A percentile compares a stretch with the other conserved stretches of the same genome.
Conservation (phyloP, 2,113 vertebrate genomes). For the Tricholaema leucomelas region DNA sequence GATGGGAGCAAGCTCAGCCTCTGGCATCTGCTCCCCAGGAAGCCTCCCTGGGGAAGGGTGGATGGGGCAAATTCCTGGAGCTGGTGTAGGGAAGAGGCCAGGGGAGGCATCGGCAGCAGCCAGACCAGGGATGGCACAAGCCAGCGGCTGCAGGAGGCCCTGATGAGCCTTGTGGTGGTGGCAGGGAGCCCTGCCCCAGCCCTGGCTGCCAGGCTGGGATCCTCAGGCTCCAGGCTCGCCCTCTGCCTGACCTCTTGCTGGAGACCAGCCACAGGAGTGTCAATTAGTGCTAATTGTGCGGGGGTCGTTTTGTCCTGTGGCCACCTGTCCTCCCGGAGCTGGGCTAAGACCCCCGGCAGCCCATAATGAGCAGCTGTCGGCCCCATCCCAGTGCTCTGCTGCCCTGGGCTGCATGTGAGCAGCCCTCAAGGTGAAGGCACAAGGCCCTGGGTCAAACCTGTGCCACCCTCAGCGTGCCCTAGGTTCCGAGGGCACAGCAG, state of each 20-base stretch:
- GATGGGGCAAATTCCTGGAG: not conserved
- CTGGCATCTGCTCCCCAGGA: slow-evolving; percentile 12
- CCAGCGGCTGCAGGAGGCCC: not conserved
- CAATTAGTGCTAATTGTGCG: slow-evolving; percentile 67
- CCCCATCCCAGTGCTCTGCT: accelerated
- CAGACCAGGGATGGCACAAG: not conserved
- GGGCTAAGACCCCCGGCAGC: not conserved
- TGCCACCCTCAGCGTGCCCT: not conserved
- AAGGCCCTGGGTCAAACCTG: not conserved
- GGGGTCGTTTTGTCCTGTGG: not conserved
- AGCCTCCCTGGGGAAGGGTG: not conserved
- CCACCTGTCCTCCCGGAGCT: slow-evolving; percentile 44
- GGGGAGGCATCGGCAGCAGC: not conserved
- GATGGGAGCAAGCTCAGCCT: not conserved
- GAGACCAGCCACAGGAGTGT: slow-evolving; percentile 1
- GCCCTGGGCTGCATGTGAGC: not conserved
- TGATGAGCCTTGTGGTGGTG: not conserved
- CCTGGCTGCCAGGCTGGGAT: not conserved
- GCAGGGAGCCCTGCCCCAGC: not conserved
- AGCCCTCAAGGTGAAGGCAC: not conserved
- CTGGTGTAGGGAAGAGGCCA: not conserved
- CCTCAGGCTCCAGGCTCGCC: not conserved
- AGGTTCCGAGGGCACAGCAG: too few relatives aligned
- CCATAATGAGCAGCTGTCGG: slow-evolving; percentile 64
- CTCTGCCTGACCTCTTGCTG: not conserved